A percentile compares a stretch with the other conserved stretches of the same genome.
Conservation (phyloP, 2,797 vertebrate species). For the Hybognathus amarus region DNA sequence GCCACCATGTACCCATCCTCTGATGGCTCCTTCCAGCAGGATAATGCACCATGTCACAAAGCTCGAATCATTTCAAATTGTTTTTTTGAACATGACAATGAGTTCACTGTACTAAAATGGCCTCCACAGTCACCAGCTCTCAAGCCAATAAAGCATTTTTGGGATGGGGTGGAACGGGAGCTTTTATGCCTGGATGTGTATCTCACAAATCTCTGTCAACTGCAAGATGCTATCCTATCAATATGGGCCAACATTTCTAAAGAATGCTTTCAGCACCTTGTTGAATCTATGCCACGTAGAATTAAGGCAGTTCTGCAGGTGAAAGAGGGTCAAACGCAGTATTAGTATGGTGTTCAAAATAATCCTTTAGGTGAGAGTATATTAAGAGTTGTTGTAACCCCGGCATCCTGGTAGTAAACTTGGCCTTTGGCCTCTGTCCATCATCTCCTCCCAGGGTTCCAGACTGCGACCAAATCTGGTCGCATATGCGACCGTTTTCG, state of each 20-base stretch:
- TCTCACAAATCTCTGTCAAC: neutral
- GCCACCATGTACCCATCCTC: neutral
- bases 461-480: no score
- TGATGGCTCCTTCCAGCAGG: conserved; percentile 45
- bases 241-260: no score
- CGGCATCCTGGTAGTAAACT: no score
- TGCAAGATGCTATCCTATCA: no score
- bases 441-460: no score
- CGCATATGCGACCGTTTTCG: no score
- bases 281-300: neutral
- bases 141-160: neutral
- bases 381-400: no score
- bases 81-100: neutral
- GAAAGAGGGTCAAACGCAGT: no score
- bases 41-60: neutral
- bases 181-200: neutral
- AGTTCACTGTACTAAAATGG: neutral
- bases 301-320: no score
- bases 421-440: no score
- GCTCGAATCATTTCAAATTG: neutral
- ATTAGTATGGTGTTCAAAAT: no score
- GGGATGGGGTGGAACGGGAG: neutral
- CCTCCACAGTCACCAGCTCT: neutral
- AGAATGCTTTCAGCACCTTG: neutral
- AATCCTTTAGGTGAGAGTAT: no score